Base-by-base conservation (phyloP, 1,140 invertebrate genomes). In the Mamestra configurata region DNA sequence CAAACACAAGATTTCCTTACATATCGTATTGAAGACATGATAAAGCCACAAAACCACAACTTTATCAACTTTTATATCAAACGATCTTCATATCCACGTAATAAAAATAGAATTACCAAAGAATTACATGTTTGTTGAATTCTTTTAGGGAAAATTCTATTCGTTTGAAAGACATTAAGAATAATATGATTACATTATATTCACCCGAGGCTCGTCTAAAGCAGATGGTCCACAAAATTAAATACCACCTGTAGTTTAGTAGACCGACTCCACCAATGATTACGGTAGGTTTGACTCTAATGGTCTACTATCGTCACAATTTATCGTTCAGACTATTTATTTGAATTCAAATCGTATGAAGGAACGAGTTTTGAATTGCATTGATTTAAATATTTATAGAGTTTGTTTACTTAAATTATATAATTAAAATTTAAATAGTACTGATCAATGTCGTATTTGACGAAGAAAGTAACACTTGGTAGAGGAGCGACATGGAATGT, bases 201-300 rank as follows among this genome's bases (percentile, higher is more conserved):
- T 49, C 73, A 76, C 40, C 73, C 22, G 24, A 46, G 57, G 24
- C 40, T 71, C 49, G 53, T 22, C 35, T 68, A 15, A 22, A 53
- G 59, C 59, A 77, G 46, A 68, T 77, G 75, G 61, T 10, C 76
- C 59, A 84, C 80, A 77, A 83, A 85, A 85, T 88, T 87, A 83
- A 86, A 88, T 90, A 88, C 88, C 88, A 86, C 86, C 88, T 90
- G 87, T 82, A 83, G 88, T 82, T 86, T 83, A 79, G 82, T 84
- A 79, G 82, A 77, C 79, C 77, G 59, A 78, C 77, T 76, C 79
- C 66, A 75, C 70, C 81, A 80, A 83, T 86, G 86, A 87, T 90
- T 88, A 90, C 85, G 49, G 84, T 64, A 81, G 75, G 79, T 82
- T 81, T 86, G 82, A 89, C 84, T 84, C 80, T 88, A 88, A 90